Percentiles rank a stretch among this genome's conserved stretches.
Conservation (phyloP, 2,888 invertebrate species). For the Gryllus longicercus region DNA sequence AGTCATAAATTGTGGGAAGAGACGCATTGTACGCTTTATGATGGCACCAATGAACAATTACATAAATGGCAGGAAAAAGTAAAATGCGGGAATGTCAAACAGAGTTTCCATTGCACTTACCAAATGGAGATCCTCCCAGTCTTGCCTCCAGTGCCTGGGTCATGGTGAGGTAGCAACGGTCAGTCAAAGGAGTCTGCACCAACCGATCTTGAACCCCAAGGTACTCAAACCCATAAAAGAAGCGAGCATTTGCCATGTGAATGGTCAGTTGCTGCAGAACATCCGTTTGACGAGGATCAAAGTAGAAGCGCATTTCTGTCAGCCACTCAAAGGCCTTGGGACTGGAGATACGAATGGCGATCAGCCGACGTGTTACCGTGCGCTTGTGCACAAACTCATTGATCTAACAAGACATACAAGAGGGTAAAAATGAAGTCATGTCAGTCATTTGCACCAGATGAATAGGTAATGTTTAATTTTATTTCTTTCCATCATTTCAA, state of each 20-base stretch:
- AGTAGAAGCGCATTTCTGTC: slow-evolving; percentile 98
- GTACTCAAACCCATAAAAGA: slow-evolving; percentile 99
- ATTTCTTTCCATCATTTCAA: no score
- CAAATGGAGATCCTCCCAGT: slow-evolving; percentile 99
- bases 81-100: no score
- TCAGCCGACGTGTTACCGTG: slow-evolving; percentile 88
- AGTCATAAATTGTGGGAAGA: not conserved
- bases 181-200: slow-evolving; percentile 96
- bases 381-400: slow-evolving; percentile 99
- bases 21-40: not conserved
- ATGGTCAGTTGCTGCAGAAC: slow-evolving; percentile 94
- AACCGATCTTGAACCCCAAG: slow-evolving; percentile 97
- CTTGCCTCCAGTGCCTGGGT: slow-evolving; percentile 96
- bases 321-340: slow-evolving; percentile 94
- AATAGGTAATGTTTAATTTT: no score
- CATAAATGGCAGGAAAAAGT: not conserved
- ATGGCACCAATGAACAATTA: slow-evolving; percentile 7
- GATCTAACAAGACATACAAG: slow-evolving; percentile 57
- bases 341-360: slow-evolving; percentile 79
- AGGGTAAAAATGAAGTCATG: no score
- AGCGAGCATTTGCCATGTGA: slow-evolving; percentile 98
- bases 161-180: slow-evolving; percentile 99
- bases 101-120: slow-evolving; percentile 58
- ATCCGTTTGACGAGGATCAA: slow-evolving; percentile 93
- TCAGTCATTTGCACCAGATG: no score